phyloP scores from a whole-genome alignment of 2,113 vertebrate genomes.

The Otolemur garnettii region DNA sequence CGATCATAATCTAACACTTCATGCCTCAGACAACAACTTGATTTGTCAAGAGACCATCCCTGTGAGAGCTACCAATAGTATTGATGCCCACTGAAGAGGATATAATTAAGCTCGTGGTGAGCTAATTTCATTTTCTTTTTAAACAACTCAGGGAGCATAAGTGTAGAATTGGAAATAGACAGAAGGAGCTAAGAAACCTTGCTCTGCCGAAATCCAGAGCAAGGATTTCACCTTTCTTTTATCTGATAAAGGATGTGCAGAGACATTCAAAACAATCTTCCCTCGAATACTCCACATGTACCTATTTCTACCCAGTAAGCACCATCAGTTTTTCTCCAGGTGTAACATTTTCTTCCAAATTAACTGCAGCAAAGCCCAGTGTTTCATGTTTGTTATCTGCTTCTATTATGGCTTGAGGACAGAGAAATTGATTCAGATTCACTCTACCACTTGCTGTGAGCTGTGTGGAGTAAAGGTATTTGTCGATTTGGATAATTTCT shows the following conservation, averaged over 20 bases:
- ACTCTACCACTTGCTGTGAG: constrained; percentile 60
- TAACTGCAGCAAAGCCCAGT: constrained; percentile 64
- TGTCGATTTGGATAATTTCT: constrained; percentile 70
- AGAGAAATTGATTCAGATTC: constrained; percentile 78
- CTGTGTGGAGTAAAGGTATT: constrained; percentile 72
- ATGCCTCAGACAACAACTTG: constrained; percentile 90
- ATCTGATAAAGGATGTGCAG: constrained; percentile 50
- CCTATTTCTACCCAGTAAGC: constrained; percentile 25
- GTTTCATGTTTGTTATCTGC: constrained; percentile 55
- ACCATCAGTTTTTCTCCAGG: constrained; percentile 48
- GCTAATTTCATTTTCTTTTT: constrained; percentile 86
- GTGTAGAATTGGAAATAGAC: constrained; percentile 61
- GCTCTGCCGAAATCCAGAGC: constrained; percentile 41
- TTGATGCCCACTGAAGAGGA: constrained; percentile 85
- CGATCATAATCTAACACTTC: constrained; percentile 90
- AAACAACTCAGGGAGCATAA: constrained; percentile 75
- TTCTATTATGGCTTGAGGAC: constrained; percentile 73
- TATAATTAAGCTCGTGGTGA: constrained; percentile 87
- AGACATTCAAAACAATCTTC: constrained; percentile 60
- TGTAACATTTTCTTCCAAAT: constrained; percentile 72
- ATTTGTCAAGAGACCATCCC: constrained; percentile 89
- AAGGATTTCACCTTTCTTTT: constrained; percentile 53
- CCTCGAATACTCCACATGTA: neutral
- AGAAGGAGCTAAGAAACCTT: constrained; percentile 45
- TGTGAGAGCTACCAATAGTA: constrained; percentile 85